Base-by-base conservation (phyloP, 2,888 invertebrate genomes). In the Oxyteleia sp. region DNA sequence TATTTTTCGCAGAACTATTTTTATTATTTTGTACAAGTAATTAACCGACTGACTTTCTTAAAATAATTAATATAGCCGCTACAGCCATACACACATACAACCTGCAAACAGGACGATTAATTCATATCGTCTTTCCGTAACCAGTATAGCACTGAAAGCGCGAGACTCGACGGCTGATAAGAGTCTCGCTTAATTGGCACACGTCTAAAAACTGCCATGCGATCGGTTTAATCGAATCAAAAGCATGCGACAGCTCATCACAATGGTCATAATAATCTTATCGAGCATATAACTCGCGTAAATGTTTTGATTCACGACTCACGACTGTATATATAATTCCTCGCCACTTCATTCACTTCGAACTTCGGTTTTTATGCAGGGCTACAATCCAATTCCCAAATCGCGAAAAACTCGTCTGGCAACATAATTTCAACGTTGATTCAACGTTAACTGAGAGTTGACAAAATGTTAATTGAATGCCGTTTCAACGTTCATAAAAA, bases 221-320 rank as follows among this genome's bases (percentile, higher is more conserved):
- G 55, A 76, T 69, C 69, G 45, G 45, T 53, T 61, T 78, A 78
- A 78, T 78, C 45, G 41, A 78, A 69, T 78, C 78, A 78, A 78
- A 63, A 47, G 68, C 69, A 35, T 53, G 78, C 35, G 78, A 69
- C 78, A 78, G 53, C 76, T 76, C 76, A 51, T 76, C 69, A 15
- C 61, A 72, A 59, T 64, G 45, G 59, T 79, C 79, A 59, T 64
- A 64, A 71, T 71, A 79, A 71, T 71, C 64, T 79, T 79, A 79
- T 79, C 64, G 63, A 68, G 45, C 57, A 68, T 78, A 59, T 11
- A 78, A 69, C 51, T 35, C 53, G 59, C 11, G 10, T 47, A 55
- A 71, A 79, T 71, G 79, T 72, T 80, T 72, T 71, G 64, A 72
- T 72, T 80, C 59, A 71, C 20, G 4, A 49, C 10, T 4, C 49